Conservation (phyloP, 2,113 vertebrate genomes). For the Brachyhypopomus occidentalis region DNA sequence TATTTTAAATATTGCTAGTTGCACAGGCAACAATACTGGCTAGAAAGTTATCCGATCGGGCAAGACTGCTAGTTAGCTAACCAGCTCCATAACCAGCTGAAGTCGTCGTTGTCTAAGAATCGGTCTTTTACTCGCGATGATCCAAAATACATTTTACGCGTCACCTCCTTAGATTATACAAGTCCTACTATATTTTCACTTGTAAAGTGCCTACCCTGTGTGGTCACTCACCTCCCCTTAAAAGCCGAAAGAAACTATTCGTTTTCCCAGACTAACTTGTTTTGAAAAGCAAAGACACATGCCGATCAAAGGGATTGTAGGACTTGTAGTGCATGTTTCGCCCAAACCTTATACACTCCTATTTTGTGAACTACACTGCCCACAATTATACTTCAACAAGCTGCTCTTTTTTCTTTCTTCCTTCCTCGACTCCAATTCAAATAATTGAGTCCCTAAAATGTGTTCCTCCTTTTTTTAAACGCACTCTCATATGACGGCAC, state of each 20-base stretch:
- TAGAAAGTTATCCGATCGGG: neutral
- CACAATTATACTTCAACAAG: conserved; percentile 26
- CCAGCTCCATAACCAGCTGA: neutral
- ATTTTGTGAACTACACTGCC: conserved; percentile 46
- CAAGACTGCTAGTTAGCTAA: conserved; percentile 6
- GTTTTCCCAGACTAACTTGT: conserved; percentile 25
- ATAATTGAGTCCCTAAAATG: too few relatives aligned
- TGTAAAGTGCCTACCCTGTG: neutral
- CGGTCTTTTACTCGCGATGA: neutral
- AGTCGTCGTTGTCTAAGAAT: neutral
- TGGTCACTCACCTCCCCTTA: conserved; percentile 4
- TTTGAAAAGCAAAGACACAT: conserved; percentile 43
- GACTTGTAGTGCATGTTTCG: conserved; percentile 41
- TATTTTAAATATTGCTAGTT: too few relatives aligned
- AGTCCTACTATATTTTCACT: neutral
- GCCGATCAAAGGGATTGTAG: conserved; percentile 17
- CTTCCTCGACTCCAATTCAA: too few relatives aligned
- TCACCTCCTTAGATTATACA: neutral
- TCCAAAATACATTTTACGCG: neutral
- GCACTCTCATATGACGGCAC: too few relatives aligned
- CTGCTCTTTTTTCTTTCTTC: too few relatives aligned
- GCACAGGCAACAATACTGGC: neutral
- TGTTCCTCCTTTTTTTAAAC: too few relatives aligned
- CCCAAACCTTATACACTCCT: too few relatives aligned
- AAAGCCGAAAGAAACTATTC: neutral